Evolutionary conservation across 2,797 vertebrate genomes (phyloP).

Genomic region (Spinibarbus caldwelli): DNA sequence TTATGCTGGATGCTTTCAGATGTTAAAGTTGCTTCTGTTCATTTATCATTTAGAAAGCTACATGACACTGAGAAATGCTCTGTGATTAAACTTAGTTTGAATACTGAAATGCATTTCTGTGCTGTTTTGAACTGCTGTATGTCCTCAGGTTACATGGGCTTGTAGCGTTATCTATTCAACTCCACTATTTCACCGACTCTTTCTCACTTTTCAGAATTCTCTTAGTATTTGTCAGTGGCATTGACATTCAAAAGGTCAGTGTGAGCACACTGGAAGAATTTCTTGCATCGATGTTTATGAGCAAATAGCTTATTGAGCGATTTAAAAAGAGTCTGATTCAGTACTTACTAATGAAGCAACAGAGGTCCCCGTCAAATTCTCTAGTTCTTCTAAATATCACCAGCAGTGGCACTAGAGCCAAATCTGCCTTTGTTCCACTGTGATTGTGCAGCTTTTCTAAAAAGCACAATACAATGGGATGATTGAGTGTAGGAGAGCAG

Average conservation of each 20-base stretch:
- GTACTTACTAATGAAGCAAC: constrained; percentile 19
- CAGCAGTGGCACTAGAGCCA: background rate
- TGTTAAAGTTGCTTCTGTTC: background rate
- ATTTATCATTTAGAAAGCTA: background rate
- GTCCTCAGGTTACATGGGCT: background rate
- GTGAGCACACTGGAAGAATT: constrained; percentile 47
- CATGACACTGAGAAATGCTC: background rate
- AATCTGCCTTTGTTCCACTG: constrained; percentile 14
- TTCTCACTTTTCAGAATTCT: constrained; percentile 48
- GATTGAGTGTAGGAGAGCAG: constrained; percentile 41
- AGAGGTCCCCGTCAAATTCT: constrained; percentile 2
- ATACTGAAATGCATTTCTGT: background rate
- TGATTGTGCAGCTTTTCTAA: constrained; percentile 38
- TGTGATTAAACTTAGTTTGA: background rate
- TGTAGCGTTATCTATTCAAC: constrained; percentile 38
- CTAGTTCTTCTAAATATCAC: constrained; percentile 28
- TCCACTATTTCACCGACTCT: constrained; percentile 47
- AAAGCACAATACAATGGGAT: constrained; percentile 34
- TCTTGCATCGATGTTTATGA: constrained; percentile 45
- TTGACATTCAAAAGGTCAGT: constrained; percentile 75
- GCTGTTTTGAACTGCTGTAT: background rate
- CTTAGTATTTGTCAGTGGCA: constrained; percentile 69
- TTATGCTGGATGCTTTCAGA: background rate
- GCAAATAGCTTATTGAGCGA: constrained; percentile 57
- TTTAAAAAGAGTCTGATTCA: constrained; percentile 17